Evolutionary conservation across 2,888 invertebrate genomes (phyloP), one percentile per base, ranked within the genome.

Genomic region (Caenorhabditis macrosperma): DNA sequence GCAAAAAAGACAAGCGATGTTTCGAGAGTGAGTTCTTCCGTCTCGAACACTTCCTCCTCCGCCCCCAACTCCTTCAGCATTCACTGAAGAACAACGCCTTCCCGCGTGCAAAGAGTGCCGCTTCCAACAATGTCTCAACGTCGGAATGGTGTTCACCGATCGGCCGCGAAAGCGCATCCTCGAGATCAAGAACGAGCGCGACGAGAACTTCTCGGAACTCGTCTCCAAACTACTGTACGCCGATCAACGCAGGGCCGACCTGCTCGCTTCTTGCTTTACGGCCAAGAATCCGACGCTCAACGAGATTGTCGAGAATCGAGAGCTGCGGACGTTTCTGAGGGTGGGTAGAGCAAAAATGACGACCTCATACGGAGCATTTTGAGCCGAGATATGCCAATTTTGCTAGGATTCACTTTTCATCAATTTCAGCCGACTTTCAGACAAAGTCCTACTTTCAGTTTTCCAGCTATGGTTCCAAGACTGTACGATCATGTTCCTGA

Each of bases 91-190:
- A 38, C 17, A 6, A 10, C 12, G 5, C 10, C 15, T 63, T 26
- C 15, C 71, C 52, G 41, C 52, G 44, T 71, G 71, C 26, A 71
- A 71, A 17, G 28, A 54, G 0, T 71, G 61, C 17, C 54, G 71
- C 15, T 63, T 35, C 26, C 38, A 24, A 1, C 15, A 55, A 10
- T 71, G 71, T 20, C 7, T 22, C 1, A 17, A 44, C 1, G 33
- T 63, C 17, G 71, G 71, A 35, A 71, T 71, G 71, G 30, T 30
- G 7, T 63, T 54, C 24, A 54, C 30, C 0, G 22, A 54, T 33
- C 26, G 52, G 5, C 22, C 52, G 33, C 52, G 54, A 12, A 71
- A 54, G 33, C 28, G 46, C 20, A 41, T 63, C 15, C 3, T 71
- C n/a, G 54, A 55, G 20, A 2, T 71, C 7, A 12, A 33, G 20